These are phyloP conservation scores for Paratilapia polleni DNA, from an alignment of 2,113 vertebrate genomes.

Conservation along the genomic window DNA sequence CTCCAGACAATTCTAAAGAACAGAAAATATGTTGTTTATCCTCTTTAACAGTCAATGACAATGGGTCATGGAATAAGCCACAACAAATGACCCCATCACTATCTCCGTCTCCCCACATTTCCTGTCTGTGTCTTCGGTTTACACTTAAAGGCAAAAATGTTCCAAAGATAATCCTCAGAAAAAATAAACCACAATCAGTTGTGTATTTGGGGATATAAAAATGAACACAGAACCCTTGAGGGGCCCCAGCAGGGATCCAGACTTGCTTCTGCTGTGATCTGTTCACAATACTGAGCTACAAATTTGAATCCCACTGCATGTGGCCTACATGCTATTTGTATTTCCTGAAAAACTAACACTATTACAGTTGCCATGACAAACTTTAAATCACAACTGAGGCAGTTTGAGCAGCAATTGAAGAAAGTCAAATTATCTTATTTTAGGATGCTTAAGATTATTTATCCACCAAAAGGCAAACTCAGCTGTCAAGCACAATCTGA, in stretches of 20 bases:
- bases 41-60: neutral
- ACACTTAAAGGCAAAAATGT: neutral
- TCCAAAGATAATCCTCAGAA: neutral
- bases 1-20: neutral
- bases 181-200: neutral
- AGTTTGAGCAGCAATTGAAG: neutral
- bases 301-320: constrained; percentile 36
- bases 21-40: neutral
- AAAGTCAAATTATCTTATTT: neutral
- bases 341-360: constrained; percentile 19
- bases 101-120: neutral
- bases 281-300: constrained; percentile 19
- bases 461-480: neutral
- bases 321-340: constrained; percentile 52
- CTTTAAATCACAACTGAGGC: constrained; percentile 6
- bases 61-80: neutral
- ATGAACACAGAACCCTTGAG: neutral
- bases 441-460: neutral
- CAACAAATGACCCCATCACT: neutral
- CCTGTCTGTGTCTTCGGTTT: neutral
- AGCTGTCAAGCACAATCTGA: neutral
- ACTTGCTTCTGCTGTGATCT: constrained; percentile 24
- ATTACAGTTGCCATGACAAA: constrained; percentile 40
- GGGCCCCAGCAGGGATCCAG: constrained; percentile 18
- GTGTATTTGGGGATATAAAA: neutral